Evolutionary conservation across 2,888 invertebrate species (phyloP).

Genomic region (Xestoiulus laeticollis): DNA sequence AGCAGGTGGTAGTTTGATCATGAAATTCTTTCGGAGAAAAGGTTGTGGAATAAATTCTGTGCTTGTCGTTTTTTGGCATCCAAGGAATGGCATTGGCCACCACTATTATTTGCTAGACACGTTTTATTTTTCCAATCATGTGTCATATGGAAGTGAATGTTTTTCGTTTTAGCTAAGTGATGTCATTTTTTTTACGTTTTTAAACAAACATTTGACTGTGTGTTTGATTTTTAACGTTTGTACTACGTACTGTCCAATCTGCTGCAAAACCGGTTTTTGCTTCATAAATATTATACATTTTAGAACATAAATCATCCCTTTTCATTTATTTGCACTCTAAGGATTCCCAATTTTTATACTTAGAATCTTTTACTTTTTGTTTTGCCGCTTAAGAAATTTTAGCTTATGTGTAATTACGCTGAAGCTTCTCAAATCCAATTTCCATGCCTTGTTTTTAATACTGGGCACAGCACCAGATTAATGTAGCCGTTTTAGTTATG

Average conservation of each 20-base stretch:
- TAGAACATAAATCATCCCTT: constrained; percentile 35
- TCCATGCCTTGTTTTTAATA: background rate
- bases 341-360: constrained; percentile 22
- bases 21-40: constrained; percentile 48
- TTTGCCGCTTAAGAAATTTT: constrained; percentile 8
- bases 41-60: constrained; percentile 53
- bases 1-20: constrained; percentile 50
- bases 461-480: background rate
- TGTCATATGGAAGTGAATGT: constrained; percentile 45
- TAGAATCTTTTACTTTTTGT: background rate
- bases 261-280: constrained; percentile 34
- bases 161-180: constrained; percentile 40
- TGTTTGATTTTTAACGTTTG: constrained; percentile 46
- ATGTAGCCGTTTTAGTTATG: constrained; percentile 16
- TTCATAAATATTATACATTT: constrained; percentile 32
- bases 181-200: constrained; percentile 46
- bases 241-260: constrained; percentile 23
- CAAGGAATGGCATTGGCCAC: constrained; percentile 47
- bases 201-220: constrained; percentile 45
- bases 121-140: constrained; percentile 36
- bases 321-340: background rate
- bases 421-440: background rate
- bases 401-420: background rate
- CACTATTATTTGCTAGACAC: constrained; percentile 5
- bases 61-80: constrained; percentile 48